Evolutionary conservation across 2,888 invertebrate genomes (phyloP), one percentile per base, ranked within the genome.

Genomic region (Melanostoma scalare): DNA sequence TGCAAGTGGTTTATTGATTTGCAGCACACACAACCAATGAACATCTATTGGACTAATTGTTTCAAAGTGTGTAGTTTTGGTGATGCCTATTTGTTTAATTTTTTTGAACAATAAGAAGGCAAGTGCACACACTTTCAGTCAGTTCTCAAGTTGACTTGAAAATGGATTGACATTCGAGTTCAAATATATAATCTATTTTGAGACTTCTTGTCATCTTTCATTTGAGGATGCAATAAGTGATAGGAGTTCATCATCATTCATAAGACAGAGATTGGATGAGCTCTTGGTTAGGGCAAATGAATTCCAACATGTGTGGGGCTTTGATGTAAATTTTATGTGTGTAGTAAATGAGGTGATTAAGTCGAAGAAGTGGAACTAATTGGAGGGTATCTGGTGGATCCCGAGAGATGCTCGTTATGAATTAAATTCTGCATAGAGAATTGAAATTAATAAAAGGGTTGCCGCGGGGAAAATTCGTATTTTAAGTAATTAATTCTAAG

Each of bases 331-430:
- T 63, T 20, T 20, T 20, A 20, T 48, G 61, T 68, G 67, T 33
- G 61, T 8, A 48, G 40, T 50, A 68, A 82, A 68, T 82, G 68
- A 82, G 61, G 76, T 81, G 72, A 73, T 81, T 81, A 72, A 55
- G 60, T 50, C 48, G 38, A 53, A 50, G 60, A 42, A 42, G 68
- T 42, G 33, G 44, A 58, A 44, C 8, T 69, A 75, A 69, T 80
- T 65, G 56, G 46, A 72, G 50, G 61, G 38, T 73, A 74, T 79
- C 79, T 42, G 38, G 33, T 65, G 63, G 10, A 10, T 0, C 33
- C 10, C 35, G 60, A 44, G 60, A n/a, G 10, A 60, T 31, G 44
- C 33, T 60, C 44, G 44, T 44, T 60, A 1, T 20, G 20, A 20
- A 20, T 20, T 20, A 1, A 20, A 20, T 20, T 20, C 20, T 20